Base-by-base conservation (phyloP, 2,888 invertebrate genomes). In the Dascillus cervinus region DNA sequence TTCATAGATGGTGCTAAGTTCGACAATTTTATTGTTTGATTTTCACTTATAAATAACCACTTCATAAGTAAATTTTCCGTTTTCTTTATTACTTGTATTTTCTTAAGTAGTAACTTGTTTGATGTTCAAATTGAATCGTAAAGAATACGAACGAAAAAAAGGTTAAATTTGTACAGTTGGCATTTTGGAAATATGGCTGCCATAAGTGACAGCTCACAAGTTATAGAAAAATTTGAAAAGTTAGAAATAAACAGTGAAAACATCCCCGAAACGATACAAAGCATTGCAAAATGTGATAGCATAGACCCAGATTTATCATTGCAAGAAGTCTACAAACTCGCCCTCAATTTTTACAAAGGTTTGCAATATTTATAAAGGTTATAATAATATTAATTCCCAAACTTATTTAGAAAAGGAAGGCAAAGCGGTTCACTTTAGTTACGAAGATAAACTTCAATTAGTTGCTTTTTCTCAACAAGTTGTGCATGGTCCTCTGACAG, bases 391-490 rank as follows among this genome's bases (percentile, higher is more conserved):
- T 46, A 33, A 30, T 50, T 46, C 71, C n/a, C n/a, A n/a, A n/a
- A n/a, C n/a, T n/a, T n/a, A n/a, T n/a, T 9, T 65, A 95, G 96
- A 96, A 62, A 95, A 96, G 69, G 88, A 91, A 67, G 95, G 95
- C n/a, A 96, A 95, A 70, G 96, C 94, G 2, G 74, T 96, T 26
- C 91, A 92, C 56, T 72, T 95, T 38, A 88, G 90, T 24, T 97
- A 96, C 62, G 87, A 90, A 64, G 92, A 96, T 58, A 88, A 91
- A 58, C 65, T 95, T 31, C 85, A 85, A 58, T 67, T 97, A 41
- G 86, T 95, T 10, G 95, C 95, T 2, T 87, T 85, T 55, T 89
- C 88, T 5, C 90, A 94, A 58, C 96, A 96, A 72, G 85, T 87
- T 4, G 73, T 74, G 6, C 82, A 91, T 64, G 96, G 96, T 0